Evolutionary conservation across 2,113 vertebrate species (phyloP), one percentile per base, ranked within the genome.

Genomic region (Erythrolamprus reginae): DNA sequence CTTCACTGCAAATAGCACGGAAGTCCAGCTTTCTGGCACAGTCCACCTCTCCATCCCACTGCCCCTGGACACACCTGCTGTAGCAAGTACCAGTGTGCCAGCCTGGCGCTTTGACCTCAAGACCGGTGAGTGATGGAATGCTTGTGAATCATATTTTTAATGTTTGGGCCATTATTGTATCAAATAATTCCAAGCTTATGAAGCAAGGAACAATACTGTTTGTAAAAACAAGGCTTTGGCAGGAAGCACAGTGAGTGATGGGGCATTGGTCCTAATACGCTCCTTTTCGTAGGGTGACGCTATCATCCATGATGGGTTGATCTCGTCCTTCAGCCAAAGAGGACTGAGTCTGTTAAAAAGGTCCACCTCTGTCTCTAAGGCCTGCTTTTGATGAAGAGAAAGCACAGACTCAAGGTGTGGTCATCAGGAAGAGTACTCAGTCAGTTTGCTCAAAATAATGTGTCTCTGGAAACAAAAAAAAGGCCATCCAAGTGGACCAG

Each of bases 81-180:
- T 97, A 4, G 97, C 97, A 55, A 96, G 98, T 87, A 98, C 96
- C 8, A 98, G 98, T 33, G 96, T 99, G 10, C 98, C 98, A 0
- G 97, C 98, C 55, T 99, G 98, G 98, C 96, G 97, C 92, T 99
- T 98, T 61, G 98, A 98, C 95, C 96, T 97, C 28, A 98, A 97
- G 94, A 98, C 97, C 1, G 98, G 98, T 99, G 94, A 95, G 97
- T 93, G 61, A 0, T 58, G 45, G 28, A n/a, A n/a, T n/a, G 17
- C 26, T 56, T 84, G 5, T n/a, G 23, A 38, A 56, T 26, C 21
- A 13, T 28, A 45, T 52, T 10, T n/a, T 51, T 21, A 65, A 48
- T 52, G 9, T 3, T 38, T 88, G 38, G 5, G 38, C 82, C 42
- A 26, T 56, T 24, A 15, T 86, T 53, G 1, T 17, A 4, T 58